Conservation (phyloP, 2,113 vertebrate genomes). For the Chaetorhynchus papuensis region DNA sequence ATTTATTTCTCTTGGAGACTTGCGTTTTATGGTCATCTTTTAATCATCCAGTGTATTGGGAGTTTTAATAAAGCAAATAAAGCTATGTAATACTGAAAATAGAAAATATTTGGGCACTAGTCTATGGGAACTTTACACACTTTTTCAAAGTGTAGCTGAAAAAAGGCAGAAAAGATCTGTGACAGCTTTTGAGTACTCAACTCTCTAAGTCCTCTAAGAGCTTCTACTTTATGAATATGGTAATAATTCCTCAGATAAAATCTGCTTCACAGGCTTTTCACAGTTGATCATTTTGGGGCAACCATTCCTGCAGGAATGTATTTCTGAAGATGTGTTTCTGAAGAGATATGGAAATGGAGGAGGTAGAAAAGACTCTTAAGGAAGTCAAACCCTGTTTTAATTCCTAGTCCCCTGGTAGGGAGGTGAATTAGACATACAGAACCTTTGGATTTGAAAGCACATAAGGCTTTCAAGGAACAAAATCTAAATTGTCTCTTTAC, state of each 20-base stretch:
- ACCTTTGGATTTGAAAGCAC: neutral
- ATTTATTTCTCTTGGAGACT: neutral
- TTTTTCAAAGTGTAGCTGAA: neutral
- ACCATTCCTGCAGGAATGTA: neutral
- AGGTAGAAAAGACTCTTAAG: neutral
- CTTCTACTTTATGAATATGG: neutral
- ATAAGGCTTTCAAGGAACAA: neutral
- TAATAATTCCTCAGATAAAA: neutral
- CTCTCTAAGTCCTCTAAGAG: neutral
- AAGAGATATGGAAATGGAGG: neutral
- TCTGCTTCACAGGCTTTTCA: neutral
- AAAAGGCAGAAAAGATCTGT: neutral
- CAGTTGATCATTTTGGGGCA: neutral
- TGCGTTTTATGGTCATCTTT: neutral
- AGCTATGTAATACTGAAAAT: neutral
- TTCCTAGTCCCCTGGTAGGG: neutral
- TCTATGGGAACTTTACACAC: neutral
- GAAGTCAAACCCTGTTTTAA: neutral
- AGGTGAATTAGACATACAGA: neutral
- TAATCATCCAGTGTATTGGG: neutral
- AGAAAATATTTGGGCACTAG: neutral
- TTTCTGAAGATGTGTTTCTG: neutral
- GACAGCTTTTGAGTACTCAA: neutral
- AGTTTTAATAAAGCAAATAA: neutral
- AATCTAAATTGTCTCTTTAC: neutral